Evolutionary conservation across 2,888 invertebrate species (phyloP).

Genomic region (Apamea crenata): DNA sequence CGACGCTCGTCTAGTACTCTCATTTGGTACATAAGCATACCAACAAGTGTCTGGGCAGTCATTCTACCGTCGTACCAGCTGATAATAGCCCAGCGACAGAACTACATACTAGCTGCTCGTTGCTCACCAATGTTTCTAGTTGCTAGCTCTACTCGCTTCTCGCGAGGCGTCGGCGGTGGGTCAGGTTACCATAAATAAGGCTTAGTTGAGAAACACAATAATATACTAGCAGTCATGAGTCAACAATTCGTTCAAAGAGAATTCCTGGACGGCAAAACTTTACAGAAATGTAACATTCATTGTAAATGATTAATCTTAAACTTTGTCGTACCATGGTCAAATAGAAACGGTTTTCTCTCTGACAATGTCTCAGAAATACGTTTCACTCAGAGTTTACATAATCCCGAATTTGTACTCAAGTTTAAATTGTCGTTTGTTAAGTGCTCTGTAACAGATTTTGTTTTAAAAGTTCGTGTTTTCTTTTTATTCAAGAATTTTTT

Average conservation of each 20-base stretch:
- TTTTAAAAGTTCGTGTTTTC: slow-evolving; percentile 15
- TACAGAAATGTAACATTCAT: slow-evolving; percentile 35
- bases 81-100: not conserved
- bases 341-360: slow-evolving; percentile 17
- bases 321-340: slow-evolving; percentile 21
- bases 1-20: not conserved
- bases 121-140: not conserved
- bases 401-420: slow-evolving; percentile 19
- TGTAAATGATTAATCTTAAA: slow-evolving; percentile 22
- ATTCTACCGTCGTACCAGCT: not conserved
- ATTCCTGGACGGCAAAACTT: slow-evolving; percentile 17
- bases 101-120: not conserved
- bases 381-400: slow-evolving; percentile 32
- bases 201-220: not conserved
- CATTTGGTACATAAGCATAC: not conserved
- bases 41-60: not conserved
- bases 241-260: slow-evolving; percentile 10
- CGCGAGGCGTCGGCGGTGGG: not conserved
- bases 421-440: slow-evolving; percentile 29
- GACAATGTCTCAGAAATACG: slow-evolving; percentile 4
- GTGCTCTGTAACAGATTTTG: slow-evolving; percentile 32
- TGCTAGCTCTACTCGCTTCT: not conserved
- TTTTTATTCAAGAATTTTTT: slow-evolving; percentile 15
- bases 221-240: not conserved
- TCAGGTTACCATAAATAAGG: not conserved